Evolutionary conservation across 2,797 vertebrate genomes (phyloP).

Genomic region (Malacoctenus gilli): DNA sequence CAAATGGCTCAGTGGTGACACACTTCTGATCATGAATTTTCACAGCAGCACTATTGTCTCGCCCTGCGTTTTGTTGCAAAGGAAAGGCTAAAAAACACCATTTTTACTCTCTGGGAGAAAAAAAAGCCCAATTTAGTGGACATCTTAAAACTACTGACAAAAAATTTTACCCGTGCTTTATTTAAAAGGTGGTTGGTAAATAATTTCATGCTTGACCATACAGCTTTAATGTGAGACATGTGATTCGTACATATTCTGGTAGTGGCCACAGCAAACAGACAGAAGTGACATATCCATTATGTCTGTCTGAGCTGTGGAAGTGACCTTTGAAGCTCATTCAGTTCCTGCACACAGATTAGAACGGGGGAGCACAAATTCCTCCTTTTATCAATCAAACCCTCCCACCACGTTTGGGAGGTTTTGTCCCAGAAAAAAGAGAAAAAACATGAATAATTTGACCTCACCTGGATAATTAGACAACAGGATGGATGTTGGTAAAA

Average conservation of each 20-base stretch:
- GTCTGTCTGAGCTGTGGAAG: conserved; percentile 45
- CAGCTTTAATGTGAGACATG: conserved; percentile 22
- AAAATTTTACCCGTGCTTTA: conserved; percentile 21
- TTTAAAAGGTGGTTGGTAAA: conserved; percentile 14
- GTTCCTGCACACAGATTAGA: conserved; percentile 54
- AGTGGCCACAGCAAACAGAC: conserved; percentile 27
- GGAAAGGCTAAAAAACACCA: not conserved
- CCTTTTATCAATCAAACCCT: conserved; percentile 46
- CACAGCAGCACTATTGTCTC: conserved; percentile 2
- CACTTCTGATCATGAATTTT: conserved; percentile 41
- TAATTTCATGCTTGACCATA: conserved; percentile 46
- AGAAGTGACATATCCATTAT: conserved; percentile 64
- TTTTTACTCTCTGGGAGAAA: conserved; percentile 15
- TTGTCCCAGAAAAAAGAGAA: conserved; percentile 26
- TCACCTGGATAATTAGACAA: conserved; percentile 33
- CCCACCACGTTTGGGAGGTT: conserved; percentile 23
- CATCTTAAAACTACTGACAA: conserved; percentile 22
- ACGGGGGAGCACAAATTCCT: conserved; percentile 23
- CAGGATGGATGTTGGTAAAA: conserved; percentile 27
- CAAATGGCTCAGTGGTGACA: conserved; percentile 38
- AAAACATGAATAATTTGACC: conserved; percentile 31
- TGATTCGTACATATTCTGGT: conserved; percentile 27
- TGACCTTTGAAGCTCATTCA: conserved; percentile 67
- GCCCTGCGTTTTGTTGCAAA: conserved; percentile 22
- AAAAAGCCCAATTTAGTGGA: conserved; percentile 21